These are phyloP conservation scores for Meles meles DNA, from an alignment of 2,113 vertebrate genomes.

Conservation along the genomic window DNA sequence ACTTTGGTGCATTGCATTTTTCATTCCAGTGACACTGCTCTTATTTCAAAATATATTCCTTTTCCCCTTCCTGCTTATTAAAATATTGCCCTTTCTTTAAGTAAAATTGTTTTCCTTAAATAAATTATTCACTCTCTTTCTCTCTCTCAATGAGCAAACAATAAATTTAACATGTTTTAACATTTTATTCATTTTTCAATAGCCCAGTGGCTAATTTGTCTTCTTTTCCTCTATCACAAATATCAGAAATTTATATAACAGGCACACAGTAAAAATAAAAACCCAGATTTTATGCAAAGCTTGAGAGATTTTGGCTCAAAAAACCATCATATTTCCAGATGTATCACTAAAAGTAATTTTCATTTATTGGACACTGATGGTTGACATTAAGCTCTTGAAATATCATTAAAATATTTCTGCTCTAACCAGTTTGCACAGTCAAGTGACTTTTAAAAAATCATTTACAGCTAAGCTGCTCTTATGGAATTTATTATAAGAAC, in stretches of 20 bases:
- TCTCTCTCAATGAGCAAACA: constrained; percentile 46
- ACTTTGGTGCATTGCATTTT: neutral
- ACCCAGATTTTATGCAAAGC: constrained; percentile 57
- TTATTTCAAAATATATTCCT: constrained; percentile 42
- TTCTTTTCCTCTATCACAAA: constrained; percentile 47
- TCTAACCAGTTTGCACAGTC: constrained; percentile 67
- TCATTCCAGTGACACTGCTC: constrained; percentile 5
- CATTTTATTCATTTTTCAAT: constrained; percentile 53
- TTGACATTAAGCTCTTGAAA: constrained; percentile 73
- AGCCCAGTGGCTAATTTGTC: constrained; percentile 40
- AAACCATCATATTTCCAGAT: constrained; percentile 62
- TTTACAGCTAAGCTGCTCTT: constrained; percentile 54
- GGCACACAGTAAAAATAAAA: constrained; percentile 29
- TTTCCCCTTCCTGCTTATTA: constrained; percentile 41
- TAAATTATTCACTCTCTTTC: constrained; percentile 57
- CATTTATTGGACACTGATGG: constrained; percentile 72
- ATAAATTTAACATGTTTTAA: constrained; percentile 46
- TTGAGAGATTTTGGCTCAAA: constrained; percentile 54
- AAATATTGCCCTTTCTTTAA: constrained; percentile 65
- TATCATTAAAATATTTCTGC: constrained; percentile 72
- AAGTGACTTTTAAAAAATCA: constrained; percentile 73
- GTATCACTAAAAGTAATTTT: constrained; percentile 71
- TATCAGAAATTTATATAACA: constrained; percentile 49
- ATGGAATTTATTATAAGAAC: constrained; percentile 60
- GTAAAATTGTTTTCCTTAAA: constrained; percentile 50